phyloP scores from a whole-genome alignment of 2,113 vertebrate genomes.

The Junco hyemalis region DNA sequence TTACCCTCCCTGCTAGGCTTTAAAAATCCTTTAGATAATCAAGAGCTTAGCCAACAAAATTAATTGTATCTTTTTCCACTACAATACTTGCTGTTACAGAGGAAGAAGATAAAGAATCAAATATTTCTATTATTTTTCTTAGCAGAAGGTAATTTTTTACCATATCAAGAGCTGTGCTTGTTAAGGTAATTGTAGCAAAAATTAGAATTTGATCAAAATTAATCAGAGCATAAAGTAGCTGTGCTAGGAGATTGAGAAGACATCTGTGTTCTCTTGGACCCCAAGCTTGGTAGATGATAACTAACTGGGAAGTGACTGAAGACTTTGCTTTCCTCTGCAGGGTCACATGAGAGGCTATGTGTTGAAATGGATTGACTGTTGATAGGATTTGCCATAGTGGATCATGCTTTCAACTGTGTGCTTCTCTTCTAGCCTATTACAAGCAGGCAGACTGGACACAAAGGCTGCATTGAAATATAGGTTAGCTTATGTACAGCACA shows the following conservation, averaged over 20 bases:
- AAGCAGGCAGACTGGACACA: neutral
- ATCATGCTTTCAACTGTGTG: constrained; percentile 1
- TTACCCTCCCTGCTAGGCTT: neutral
- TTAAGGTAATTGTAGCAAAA: neutral
- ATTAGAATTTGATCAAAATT: neutral
- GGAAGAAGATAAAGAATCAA: neutral
- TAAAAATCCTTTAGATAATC: neutral
- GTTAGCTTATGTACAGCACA: constrained; percentile 25
- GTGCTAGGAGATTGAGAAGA: neutral
- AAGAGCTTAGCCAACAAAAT: neutral
- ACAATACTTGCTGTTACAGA: neutral
- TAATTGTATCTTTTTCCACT: neutral
- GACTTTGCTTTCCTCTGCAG: neutral
- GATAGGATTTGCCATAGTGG: constrained; percentile 55
- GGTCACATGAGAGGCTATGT: neutral
- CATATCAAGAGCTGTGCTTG: neutral
- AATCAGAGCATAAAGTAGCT: neutral
- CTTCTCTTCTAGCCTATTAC: constrained; percentile 1
- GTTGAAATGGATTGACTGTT: constrained; percentile 40
- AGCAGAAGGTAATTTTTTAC: neutral
- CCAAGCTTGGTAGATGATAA: neutral
- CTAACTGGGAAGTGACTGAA: neutral
- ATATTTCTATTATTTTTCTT: neutral
- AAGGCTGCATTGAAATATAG: constrained; percentile 20
- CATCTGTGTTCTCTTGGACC: neutral